Evolutionary conservation across 53 echinoderm and acorn worm species (phyloP).

Genomic region (Astropecten irregularis): DNA sequence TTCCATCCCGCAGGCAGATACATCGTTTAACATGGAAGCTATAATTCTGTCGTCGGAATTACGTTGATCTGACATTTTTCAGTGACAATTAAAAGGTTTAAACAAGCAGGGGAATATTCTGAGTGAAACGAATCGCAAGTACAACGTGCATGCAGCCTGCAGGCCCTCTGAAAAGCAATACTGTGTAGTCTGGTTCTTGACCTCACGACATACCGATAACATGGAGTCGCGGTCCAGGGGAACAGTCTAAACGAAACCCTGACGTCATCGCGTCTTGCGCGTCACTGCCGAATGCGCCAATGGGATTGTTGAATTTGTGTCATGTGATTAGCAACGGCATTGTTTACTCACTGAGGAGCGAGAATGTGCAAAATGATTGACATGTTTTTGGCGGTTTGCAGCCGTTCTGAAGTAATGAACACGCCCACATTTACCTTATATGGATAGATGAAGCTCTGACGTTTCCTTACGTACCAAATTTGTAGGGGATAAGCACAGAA

Average conservation of each 20-base stretch:
- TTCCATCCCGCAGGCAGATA: not conserved
- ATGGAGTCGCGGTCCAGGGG: no score
- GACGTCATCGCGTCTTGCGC: not conserved
- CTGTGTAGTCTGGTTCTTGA: no score
- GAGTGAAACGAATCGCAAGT: not conserved
- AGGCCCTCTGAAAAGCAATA: no score
- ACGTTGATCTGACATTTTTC: not conserved
- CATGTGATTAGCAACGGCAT: not conserved
- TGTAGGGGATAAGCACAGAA: not conserved
- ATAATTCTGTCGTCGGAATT: not conserved
- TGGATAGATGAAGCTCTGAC: not conserved
- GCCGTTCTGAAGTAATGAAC: not conserved
- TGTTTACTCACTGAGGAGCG: not conserved
- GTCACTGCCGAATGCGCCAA: not conserved
- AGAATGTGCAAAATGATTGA: not conserved
- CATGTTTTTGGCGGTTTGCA: not conserved
- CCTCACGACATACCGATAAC: no score
- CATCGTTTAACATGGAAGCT: not conserved
- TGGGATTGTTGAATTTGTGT: not conserved
- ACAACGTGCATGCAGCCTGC: not conserved
- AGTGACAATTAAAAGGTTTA: not conserved
- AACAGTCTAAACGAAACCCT: not conserved
- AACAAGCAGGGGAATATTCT: not conserved
- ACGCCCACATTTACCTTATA: not conserved
- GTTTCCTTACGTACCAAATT: not conserved